Base-by-base conservation (phyloP, 1,140 invertebrate species). In the Ceratosolen solmsi region DNA sequence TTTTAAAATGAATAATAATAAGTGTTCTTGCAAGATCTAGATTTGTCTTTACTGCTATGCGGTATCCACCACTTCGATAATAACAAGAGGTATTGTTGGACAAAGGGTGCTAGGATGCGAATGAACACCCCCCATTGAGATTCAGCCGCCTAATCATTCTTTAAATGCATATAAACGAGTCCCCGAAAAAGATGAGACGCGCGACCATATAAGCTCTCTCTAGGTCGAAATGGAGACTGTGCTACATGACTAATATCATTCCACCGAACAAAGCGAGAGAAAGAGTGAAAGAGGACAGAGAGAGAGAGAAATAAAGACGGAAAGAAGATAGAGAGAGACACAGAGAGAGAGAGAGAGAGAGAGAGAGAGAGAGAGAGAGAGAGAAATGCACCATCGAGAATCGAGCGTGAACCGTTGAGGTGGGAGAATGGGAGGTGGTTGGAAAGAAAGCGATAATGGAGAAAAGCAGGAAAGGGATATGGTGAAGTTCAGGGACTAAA, bases 141-240 rank as follows among this genome's bases (percentile, higher is more conserved):
- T 83, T 84, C 87, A 84, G 86, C 89, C 87, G 90, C 89, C 91
- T 91, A 91, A 92, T 91, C 91, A 92, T 92, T 91, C 90, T 91
- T 91, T 91, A 91, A 92, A 91, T 89, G 89, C 87, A 89, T 89
- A 90, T 91, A 90, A 92, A 91, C 90, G 91, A 91, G 89, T 90
- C 87, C 79, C 86, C 84, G 82, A 84, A 84, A 84, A 56, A 38
- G 46, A 41, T 51, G 33, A 22, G 33, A 33, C 33, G 63, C 20
- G 20, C 36, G 33, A 36, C n/a, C 58, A 22, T 54, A 54, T 5
- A 22, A 15, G 13, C 9, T 41, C 73, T 75, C 25, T 49, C 11
- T 54, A 73, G 49, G 1, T 22, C 13, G 84, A 84, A 81, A 83
- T 85, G 74, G 79, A 79, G 84, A 82, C 87, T 87, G 85, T n/a